These are phyloP conservation scores for Cyrtodaria siliqua DNA, from an alignment of 2,888 invertebrate genomes.

Conservation along the genomic window DNA sequence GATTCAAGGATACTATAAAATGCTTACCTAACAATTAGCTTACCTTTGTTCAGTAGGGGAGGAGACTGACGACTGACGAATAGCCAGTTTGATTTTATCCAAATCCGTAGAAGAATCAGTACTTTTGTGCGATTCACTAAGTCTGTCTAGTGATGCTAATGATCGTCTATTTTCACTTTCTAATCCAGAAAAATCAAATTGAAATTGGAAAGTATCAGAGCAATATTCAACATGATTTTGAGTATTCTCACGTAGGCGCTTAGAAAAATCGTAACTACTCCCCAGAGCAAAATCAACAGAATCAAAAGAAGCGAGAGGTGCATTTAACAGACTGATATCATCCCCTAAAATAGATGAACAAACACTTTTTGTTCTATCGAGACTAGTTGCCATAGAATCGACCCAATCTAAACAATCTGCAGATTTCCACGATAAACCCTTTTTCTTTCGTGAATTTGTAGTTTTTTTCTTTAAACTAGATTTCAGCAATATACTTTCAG, in stretches of 20 bases:
- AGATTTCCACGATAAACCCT: conserved; percentile 77
- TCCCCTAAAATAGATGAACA: conserved; percentile 74
- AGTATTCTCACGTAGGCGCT: conserved; percentile 33
- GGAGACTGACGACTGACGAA: conserved; percentile 45
- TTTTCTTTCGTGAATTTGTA: conserved; percentile 61
- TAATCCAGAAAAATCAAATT: conserved; percentile 76
- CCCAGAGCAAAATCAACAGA: conserved; percentile 73
- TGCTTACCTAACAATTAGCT: conserved; percentile 53
- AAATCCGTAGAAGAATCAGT: conserved; percentile 56
- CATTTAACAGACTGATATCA: conserved; percentile 72
- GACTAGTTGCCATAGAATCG: conserved; percentile 67
- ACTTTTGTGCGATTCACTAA: conserved; percentile 50
- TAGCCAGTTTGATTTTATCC: conserved; percentile 61
- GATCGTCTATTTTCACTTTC: conserved; percentile 60
- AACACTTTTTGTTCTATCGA: conserved; percentile 75
- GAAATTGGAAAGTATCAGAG: conserved; percentile 71
- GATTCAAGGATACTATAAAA: no score
- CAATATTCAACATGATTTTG: conserved; percentile 61
- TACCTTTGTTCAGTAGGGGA: conserved; percentile 58
- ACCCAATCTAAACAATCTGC: conserved; percentile 75
- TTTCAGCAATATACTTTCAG: conserved; percentile 69
- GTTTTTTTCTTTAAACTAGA: conserved; percentile 70
- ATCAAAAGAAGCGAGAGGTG: conserved; percentile 78
- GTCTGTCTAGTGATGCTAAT: conserved; percentile 52
- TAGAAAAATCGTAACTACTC: conserved; percentile 65